These are phyloP conservation scores for Notospermus geniculatus DNA, from an alignment of 1,140 invertebrate species.

Conservation along the genomic window DNA sequence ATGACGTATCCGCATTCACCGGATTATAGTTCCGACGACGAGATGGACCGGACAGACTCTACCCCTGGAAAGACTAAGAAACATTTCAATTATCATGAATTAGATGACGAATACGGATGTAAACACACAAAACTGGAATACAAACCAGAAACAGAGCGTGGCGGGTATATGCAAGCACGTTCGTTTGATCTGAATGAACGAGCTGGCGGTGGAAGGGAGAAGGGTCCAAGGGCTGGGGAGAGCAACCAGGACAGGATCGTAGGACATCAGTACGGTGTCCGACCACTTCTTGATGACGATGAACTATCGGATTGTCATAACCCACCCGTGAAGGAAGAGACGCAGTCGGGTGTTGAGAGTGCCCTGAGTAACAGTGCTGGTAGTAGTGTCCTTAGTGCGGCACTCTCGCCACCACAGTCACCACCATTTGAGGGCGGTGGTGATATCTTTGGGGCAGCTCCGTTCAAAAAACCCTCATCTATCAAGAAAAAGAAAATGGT, in stretches of 20 bases:
- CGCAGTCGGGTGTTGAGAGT: neutral
- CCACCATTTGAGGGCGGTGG: neutral
- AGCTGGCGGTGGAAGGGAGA: slow-evolving; percentile 48
- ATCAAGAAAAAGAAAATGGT: slow-evolving; percentile 12
- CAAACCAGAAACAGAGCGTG: slow-evolving; percentile 6
- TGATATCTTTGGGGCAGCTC: slow-evolving; percentile 39
- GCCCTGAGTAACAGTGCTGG: slow-evolving; percentile 3
- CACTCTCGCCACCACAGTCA: neutral
- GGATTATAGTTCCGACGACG: slow-evolving; percentile 18
- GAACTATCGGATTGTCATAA: slow-evolving; percentile 66
- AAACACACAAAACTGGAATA: slow-evolving; percentile 27
- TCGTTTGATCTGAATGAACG: slow-evolving; percentile 59
- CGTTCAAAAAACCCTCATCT: slow-evolving; percentile 28
- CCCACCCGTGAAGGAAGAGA: slow-evolving; percentile 14
- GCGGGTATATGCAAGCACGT: neutral
- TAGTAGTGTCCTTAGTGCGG: neutral
- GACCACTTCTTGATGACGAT: slow-evolving; percentile 75
- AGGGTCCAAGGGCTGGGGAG: slow-evolving; percentile 20
- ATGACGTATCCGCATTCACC: neutral
- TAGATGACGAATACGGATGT: slow-evolving; percentile 53
- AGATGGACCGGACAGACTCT: slow-evolving; percentile 32
- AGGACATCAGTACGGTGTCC: slow-evolving; percentile 76
- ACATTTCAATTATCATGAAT: slow-evolving; percentile 49
- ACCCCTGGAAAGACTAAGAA: slow-evolving; percentile 50
- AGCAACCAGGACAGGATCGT: slow-evolving; percentile 60